Base-by-base conservation (phyloP, 2,113 vertebrate species). In the Nothobranchius kuhntae region DNA sequence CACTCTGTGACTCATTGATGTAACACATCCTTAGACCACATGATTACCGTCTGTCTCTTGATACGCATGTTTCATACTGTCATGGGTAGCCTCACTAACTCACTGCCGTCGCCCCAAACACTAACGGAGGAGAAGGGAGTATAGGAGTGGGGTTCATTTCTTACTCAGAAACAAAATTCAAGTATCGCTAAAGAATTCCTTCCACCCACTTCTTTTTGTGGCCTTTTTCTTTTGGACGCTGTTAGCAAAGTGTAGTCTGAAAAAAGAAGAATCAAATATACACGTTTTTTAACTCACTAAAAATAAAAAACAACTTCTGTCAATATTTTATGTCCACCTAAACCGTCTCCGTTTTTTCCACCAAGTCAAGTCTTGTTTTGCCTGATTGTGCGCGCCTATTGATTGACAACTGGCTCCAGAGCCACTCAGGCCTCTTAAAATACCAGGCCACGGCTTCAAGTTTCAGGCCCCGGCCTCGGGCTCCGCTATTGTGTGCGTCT, bases 331-430 rank as follows among this genome's bases (percentile, higher is more conserved):
- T 81, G 70, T 78, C 79, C 60, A 78, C 86, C 85, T 68, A 77
- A 76, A 72, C 80, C 67, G 13, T 82, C 81, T 80, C 60, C 36
- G 50, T 89, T 76, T 78, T 82, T 80, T 80, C 52, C 67, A 47
- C 67, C 61, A 8, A 71, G 85, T 72, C 71, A 76, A 65, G 82
- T 73, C 75, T 78, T 82, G 73, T 80, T 89, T 77, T 81, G 77
- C 80, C 75, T 89, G 85, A 90, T 87, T 93, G 88, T 93, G 82
- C 87, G 82, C 61, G 74, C 88, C 88, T 92, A 93, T 93, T 94
- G 93, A 94, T 93, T 94, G 93, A 94, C 93, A 93, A 87, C 89
- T 94, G 93, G 93, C 93, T 93, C 92, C 93, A 94, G 89, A 93
- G 87, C 90, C 91, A 93, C 93, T 94, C 91, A 91, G 87, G 80